These are phyloP conservation scores for Myiotriccus ornatus DNA, from an alignment of 2,797 vertebrate genomes.

Conservation along the genomic window DNA sequence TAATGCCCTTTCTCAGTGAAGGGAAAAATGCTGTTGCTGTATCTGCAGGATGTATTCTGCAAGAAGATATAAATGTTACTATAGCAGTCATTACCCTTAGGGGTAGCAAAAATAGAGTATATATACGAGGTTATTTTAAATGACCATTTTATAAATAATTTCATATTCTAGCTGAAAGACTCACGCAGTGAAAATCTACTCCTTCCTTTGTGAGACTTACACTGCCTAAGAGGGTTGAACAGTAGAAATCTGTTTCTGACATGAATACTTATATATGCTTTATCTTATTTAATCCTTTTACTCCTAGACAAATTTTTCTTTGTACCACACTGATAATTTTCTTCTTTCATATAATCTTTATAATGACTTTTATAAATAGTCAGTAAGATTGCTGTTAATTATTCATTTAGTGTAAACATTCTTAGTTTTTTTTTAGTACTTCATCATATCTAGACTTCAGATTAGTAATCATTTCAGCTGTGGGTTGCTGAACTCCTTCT, in stretches of 20 bases:
- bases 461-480: not conserved
- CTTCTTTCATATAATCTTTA: not conserved
- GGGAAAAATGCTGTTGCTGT: not conserved
- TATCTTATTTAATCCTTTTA: not conserved
- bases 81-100: not conserved
- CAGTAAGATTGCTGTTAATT: not conserved
- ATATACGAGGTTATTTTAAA: slow-evolving; percentile 8
- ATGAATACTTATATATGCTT: not conserved
- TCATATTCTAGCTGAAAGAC: slow-evolving; percentile 1
- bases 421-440: not conserved
- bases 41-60: not conserved
- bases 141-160: slow-evolving; percentile 20
- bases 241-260: not conserved
- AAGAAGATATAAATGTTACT: not conserved
- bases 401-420: not conserved
- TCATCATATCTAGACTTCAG: not conserved
- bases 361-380: not conserved
- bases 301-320: not conserved
- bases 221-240: not conserved
- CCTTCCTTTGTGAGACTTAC: slow-evolving; percentile 9
- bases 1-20: not conserved
- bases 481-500: not conserved
- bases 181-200: not conserved
- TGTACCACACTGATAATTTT: not conserved
- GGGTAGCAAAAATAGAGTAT: not conserved